These are phyloP conservation scores for Bujurquina vittata DNA, from an alignment of 2,113 vertebrate genomes.

Conservation along the genomic window DNA sequence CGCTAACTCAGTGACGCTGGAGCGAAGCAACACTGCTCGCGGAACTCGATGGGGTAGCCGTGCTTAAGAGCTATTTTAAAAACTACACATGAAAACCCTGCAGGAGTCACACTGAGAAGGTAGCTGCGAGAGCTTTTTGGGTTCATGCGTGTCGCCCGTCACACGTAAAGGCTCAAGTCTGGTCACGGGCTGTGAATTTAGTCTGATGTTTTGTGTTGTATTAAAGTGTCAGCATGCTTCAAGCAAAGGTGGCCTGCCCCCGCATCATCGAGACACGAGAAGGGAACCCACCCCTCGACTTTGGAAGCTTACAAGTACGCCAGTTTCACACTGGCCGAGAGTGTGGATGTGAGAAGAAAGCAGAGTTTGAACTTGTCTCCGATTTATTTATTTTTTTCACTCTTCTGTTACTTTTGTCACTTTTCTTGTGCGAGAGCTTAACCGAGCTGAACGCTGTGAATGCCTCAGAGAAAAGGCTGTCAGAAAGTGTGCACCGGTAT, in stretches of 20 bases:
- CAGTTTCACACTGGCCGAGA: background rate
- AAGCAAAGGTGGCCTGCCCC: background rate
- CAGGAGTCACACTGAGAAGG: conserved; percentile 1
- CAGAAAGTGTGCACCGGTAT: background rate
- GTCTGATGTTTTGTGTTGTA: background rate
- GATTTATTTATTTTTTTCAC: background rate
- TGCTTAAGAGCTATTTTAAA: conserved; percentile 9
- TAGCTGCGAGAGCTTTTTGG: background rate
- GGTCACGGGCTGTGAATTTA: background rate
- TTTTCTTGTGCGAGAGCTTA: background rate
- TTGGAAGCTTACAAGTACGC: background rate
- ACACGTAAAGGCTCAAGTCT: background rate
- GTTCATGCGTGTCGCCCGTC: background rate
- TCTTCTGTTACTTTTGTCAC: background rate
- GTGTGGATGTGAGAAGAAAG: background rate
- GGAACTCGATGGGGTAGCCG: conserved; percentile 6
- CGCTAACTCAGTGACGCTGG: conserved; percentile 8
- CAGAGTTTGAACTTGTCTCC: background rate
- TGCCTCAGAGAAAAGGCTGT: background rate
- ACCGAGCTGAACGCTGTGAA: background rate
- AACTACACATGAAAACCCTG: conserved; percentile 9
- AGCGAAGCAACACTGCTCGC: conserved; percentile 24
- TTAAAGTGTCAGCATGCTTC: background rate
- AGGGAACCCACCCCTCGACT: background rate
- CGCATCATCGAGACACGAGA: background rate